These are phyloP conservation scores for Aphodius granarius DNA, from an alignment of 2,888 invertebrate species.

Conservation along the genomic window DNA sequence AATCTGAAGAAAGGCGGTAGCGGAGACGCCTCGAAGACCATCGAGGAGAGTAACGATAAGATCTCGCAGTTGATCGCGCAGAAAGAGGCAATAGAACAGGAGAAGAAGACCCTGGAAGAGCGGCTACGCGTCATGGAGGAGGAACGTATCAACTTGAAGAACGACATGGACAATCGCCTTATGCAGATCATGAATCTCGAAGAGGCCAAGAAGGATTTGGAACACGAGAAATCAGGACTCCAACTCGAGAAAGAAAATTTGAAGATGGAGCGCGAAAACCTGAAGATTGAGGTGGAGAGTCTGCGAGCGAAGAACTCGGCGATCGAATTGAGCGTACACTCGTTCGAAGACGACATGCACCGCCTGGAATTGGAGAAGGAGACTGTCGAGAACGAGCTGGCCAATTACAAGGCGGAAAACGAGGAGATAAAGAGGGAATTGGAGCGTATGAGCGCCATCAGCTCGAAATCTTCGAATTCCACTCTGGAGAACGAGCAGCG, in stretches of 20 bases:
- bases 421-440: constrained; percentile 14
- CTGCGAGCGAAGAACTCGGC: background rate
- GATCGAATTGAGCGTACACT: background rate
- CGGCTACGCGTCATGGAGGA: background rate
- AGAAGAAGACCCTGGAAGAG: background rate
- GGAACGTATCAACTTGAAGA: background rate
- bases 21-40: background rate
- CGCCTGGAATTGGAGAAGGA: background rate
- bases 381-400: constrained; percentile 13
- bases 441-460: background rate
- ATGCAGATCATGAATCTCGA: constrained; percentile 2
- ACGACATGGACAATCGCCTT: background rate
- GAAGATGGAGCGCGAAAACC: background rate
- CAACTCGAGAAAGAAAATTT: constrained; percentile 15
- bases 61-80: background rate
- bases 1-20: constrained; percentile 1
- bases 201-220: constrained; percentile 1
- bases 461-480: background rate
- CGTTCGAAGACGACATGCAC: background rate
- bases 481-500: constrained; percentile 14
- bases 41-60: background rate
- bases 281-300: background rate
- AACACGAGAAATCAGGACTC: constrained; percentile 12
- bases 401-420: constrained; percentile 14
- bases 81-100: constrained; percentile 12